Evolutionary conservation across 1,140 invertebrate genomes (phyloP).

Genomic region (Phortica variegata): DNA sequence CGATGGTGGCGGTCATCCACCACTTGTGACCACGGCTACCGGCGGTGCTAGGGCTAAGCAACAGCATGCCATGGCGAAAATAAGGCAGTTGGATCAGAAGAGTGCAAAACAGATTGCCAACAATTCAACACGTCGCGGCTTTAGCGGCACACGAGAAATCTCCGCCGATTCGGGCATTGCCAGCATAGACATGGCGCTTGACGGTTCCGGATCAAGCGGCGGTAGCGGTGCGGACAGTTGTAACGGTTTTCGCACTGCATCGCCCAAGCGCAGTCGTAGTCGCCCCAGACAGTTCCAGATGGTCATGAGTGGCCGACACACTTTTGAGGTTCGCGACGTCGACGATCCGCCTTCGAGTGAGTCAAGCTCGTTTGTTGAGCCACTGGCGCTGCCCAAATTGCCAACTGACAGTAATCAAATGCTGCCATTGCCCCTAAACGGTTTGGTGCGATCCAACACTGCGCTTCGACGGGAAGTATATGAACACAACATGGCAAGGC

Average conservation of each 20-base stretch:
- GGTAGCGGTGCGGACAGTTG: constrained; percentile 28
- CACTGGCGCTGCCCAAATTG: constrained; percentile 61
- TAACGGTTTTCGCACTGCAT: constrained; percentile 40
- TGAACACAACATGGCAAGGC: constrained; percentile 25
- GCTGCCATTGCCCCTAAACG: constrained; percentile 43
- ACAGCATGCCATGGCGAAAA: constrained; percentile 7
- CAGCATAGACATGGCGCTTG: constrained; percentile 60
- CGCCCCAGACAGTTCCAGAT: constrained; percentile 62
- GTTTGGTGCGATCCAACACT: constrained; percentile 48
- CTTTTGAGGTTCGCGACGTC: constrained; percentile 64
- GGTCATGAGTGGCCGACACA: constrained; percentile 62
- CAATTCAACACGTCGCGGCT: constrained; percentile 60
- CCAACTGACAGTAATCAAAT: constrained; percentile 63
- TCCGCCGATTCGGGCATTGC: constrained; percentile 64
- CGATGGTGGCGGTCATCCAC: constrained; percentile 38
- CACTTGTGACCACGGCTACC: constrained; percentile 23
- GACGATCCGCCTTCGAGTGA: constrained; percentile 62
- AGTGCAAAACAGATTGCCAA: constrained; percentile 72
- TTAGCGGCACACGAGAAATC: constrained; percentile 59
- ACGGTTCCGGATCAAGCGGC: constrained; percentile 23
- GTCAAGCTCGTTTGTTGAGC: constrained; percentile 63
- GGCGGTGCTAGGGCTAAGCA: constrained; percentile 29
- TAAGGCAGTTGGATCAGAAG: constrained; percentile 63
- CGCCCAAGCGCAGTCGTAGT: constrained; percentile 41
- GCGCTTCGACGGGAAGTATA: constrained; percentile 47